Conservation (phyloP, 2,888 invertebrate genomes). For the Apamea crenata region DNA sequence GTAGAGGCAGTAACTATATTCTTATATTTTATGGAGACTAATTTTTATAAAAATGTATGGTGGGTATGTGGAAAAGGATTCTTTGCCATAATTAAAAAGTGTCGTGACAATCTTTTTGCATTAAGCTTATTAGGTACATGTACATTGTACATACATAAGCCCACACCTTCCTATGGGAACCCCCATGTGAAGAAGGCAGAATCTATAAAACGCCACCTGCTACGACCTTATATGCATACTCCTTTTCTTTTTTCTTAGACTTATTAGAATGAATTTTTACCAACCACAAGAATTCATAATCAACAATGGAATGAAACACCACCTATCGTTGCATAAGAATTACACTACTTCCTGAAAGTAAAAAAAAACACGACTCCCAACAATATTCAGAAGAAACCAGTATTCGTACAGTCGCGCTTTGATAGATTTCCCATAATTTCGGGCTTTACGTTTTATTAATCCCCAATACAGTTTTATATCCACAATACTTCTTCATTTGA, state of each 20-base stretch:
- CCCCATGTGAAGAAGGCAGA: too few species aligned
- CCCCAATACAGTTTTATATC: neutral
- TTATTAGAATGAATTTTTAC: too few species aligned
- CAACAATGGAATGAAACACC: neutral
- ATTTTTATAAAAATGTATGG: neutral
- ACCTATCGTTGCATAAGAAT: neutral
- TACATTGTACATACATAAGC: too few species aligned
- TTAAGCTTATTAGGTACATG: neutral
- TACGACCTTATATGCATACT: too few species aligned
- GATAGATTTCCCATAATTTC: neutral
- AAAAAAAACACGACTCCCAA: neutral
- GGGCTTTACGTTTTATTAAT: neutral
- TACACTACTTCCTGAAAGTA: neutral
- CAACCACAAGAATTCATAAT: neutral
- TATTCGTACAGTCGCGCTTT: neutral
- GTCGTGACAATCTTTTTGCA: neutral
- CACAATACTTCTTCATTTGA: neutral
- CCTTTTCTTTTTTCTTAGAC: too few species aligned
- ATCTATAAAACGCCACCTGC: too few species aligned
- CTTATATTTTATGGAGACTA: neutral
- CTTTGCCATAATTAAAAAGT: too few species aligned
- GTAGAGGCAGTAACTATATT: neutral
- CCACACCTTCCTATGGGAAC: neutral
- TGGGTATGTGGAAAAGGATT: neutral
- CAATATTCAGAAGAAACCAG: neutral